phyloP scores from a whole-genome alignment of 2,797 vertebrate species.

The Neosalanx taihuensis region DNA sequence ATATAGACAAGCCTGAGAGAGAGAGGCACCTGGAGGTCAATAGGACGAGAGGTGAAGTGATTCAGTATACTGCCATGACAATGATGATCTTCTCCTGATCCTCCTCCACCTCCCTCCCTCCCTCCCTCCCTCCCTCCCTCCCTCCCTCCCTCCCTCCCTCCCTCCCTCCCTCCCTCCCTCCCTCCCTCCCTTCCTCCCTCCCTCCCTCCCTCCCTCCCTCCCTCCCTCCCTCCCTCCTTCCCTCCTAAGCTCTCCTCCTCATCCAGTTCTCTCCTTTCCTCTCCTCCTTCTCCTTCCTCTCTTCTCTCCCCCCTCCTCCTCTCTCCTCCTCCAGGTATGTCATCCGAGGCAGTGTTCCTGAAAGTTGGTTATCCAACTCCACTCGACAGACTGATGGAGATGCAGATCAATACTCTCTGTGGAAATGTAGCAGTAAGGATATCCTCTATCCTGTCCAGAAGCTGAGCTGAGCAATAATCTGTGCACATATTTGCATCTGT shows the following conservation, averaged over 20 bases:
- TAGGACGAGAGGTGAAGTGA: too few relatives aligned
- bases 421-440: conserved; percentile 8
- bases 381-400: conserved; percentile 2
- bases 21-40: too few relatives aligned
- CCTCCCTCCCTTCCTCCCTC: neutral
- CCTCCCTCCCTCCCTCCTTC: neutral
- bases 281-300: too few relatives aligned
- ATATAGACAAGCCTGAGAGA: too few relatives aligned
- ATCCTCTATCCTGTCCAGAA: conserved; percentile 7
- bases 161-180: neutral
- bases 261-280: too few relatives aligned
- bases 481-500: neutral
- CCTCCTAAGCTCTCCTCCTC: too few relatives aligned
- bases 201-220: neutral
- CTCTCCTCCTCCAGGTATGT: neutral
- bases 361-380: neutral
- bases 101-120: conserved; percentile 7
- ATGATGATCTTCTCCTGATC: conserved; percentile 2
- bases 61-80: too few relatives aligned
- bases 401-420: conserved; percentile 13
- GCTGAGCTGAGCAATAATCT: conserved; percentile 10
- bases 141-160: neutral
- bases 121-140: neutral
- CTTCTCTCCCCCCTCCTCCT: neutral
- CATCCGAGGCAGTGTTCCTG: too few relatives aligned